A percentile compares a stretch with the other conserved stretches of the same genome.
These are phyloP conservation scores for Bilobella aurantiaca DNA, from an alignment of 1,140 invertebrate genomes.

Conservation along the genomic window DNA sequence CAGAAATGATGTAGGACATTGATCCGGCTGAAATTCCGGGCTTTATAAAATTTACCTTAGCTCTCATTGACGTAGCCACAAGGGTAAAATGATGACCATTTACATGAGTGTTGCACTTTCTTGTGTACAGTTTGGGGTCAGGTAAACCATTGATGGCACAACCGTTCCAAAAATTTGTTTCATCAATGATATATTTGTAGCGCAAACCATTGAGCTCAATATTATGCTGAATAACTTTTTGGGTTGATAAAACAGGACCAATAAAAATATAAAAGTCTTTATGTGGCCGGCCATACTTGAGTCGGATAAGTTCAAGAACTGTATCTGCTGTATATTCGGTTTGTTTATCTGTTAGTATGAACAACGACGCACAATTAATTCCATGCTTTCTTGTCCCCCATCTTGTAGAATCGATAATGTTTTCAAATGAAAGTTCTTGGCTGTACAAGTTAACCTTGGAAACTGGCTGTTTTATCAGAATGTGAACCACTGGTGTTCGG, in stretches of 20 bases:
- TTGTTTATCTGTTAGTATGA: background rate
- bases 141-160: background rate
- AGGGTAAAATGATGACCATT: background rate
- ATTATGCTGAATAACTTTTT: background rate
- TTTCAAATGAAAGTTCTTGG: background rate
- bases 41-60: background rate
- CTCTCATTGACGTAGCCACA: background rate
- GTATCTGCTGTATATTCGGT: background rate
- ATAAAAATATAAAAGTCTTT: background rate
- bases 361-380: background rate
- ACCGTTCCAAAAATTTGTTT: background rate
- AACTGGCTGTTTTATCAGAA: background rate
- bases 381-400: background rate
- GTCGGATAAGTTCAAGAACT: background rate
- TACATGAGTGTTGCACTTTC: background rate
- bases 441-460: background rate
- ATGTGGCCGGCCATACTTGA: background rate
- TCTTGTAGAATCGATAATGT: background rate
- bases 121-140: background rate
- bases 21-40: slow-evolving; percentile 33
- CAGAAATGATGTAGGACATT: background rate
- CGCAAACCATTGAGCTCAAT: background rate
- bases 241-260: background rate
- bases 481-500: background rate
- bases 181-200: background rate